Evolutionary conservation across 37 sponge, comb jelly and placozoan genomes (phyloP).

Genomic region (Agelas oroides): DNA sequence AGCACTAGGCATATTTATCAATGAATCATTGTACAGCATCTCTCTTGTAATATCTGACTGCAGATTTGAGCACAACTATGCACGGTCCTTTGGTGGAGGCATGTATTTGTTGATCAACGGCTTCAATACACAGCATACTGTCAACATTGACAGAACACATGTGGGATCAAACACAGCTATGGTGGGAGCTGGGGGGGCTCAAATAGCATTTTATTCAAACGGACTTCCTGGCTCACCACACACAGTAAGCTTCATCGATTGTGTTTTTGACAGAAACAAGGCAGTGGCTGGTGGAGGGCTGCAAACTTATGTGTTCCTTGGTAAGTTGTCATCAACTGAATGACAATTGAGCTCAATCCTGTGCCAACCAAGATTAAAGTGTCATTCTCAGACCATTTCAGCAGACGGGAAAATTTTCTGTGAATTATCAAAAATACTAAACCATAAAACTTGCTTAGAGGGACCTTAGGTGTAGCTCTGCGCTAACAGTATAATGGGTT

Average conservation of each 20-base stretch:
- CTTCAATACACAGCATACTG: slow-evolving; percentile 4
- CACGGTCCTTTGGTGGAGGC: slow-evolving; percentile 70
- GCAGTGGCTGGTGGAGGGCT: slow-evolving; percentile 48
- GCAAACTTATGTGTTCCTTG: slow-evolving; percentile 19
- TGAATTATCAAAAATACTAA: too few relatives aligned
- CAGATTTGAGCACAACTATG: slow-evolving; percentile 46
- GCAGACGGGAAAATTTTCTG: too few relatives aligned
- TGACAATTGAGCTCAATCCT: too few relatives aligned
- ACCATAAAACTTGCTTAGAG: too few relatives aligned
- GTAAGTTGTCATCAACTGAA: slow-evolving; percentile 7
- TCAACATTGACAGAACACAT: neutral
- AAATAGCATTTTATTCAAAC: slow-evolving; percentile 26
- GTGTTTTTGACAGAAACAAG: slow-evolving; percentile 21
- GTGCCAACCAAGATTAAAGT: too few relatives aligned
- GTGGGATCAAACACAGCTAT: slow-evolving; percentile 33
- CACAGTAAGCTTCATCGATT: slow-evolving; percentile 17
- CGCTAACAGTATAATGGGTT: too few relatives aligned
- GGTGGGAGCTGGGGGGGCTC: slow-evolving; percentile 57
- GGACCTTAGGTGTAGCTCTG: too few relatives aligned
- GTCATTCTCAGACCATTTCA: too few relatives aligned
- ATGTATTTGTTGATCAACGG: slow-evolving; percentile 41
- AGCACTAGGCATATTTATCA: slow-evolving; percentile 56
- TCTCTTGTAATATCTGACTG: slow-evolving; percentile 24
- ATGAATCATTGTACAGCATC: slow-evolving; percentile 38
- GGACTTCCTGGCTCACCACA: slow-evolving; percentile 24